Conservation (phyloP, 2,888 invertebrate species). For the Patella pellucida region DNA sequence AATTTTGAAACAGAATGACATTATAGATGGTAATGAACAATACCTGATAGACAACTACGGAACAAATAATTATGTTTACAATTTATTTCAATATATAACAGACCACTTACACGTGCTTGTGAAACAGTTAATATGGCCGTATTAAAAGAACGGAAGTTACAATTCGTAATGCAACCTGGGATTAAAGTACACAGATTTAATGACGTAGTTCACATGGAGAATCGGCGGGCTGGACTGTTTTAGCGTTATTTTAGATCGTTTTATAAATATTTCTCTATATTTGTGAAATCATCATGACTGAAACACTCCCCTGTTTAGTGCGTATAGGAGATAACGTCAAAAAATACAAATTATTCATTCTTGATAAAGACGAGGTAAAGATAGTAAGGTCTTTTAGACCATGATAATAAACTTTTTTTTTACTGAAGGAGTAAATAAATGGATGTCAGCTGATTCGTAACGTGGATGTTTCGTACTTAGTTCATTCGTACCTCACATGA, state of each 20-base stretch:
- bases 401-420: no score
- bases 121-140: constrained; percentile 30
- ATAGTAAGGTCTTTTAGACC: no score
- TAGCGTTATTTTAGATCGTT: not conserved
- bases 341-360: constrained; percentile 48
- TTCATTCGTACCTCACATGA: no score
- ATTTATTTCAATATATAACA: no score
- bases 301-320: constrained; percentile 44
- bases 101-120: constrained; percentile 39
- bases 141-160: constrained; percentile 23
- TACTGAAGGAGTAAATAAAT: no score
- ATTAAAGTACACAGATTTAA: constrained; percentile 18
- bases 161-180: constrained; percentile 16
- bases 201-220: constrained; percentile 34
- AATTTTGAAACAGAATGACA: not conserved
- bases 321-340: constrained; percentile 53
- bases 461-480: no score
- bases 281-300: constrained; percentile 30
- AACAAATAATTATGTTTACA: constrained; percentile 10
- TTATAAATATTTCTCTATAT: not conserved
- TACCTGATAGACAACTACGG: not conserved
- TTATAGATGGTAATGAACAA: not conserved
- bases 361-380: constrained; percentile 51
- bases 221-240: constrained; percentile 14
- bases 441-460: no score